Evolutionary conservation across 2,888 invertebrate genomes (phyloP), one percentile per base, ranked within the genome.

Genomic region (Leucophora obtusa): DNA sequence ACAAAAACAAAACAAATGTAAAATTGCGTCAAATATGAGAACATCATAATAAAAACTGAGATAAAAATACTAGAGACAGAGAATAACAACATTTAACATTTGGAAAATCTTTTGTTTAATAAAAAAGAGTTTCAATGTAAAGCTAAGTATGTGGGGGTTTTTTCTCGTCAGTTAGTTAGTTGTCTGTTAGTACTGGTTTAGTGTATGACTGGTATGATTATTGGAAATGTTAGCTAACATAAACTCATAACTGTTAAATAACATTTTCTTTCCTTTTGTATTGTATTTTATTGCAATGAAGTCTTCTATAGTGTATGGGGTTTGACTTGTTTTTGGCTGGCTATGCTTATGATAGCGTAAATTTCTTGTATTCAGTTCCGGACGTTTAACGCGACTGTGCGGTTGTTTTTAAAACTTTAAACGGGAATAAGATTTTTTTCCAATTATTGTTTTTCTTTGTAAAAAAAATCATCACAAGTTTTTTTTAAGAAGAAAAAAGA

Each of bases 311-410:
- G 28, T 24, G 38, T 15, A 21, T 38, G 6, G 14, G 60, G 28
- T 60, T 35, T 59, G n/a, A 62, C n/a, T 54, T 51, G 63, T 15
- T 17, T 63, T 14, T 51, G 73, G 50, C 59, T 65, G 53, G 66
- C 71, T 77, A 77, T 71, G 77, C 35, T 73, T 70, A 70, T 33
- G 33, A 66, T 66, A 60, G 63, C 62, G 73, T 78, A 66, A 72
- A 74, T 80, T 81, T 83, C 79, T 83, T 82, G 75, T 78, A 74
- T 82, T 84, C 84, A 84, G 84, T 84, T 83, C 80, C 84, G 83
- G 84, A 84, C 82, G 80, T 83, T 83, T 80, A 82, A 82, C 80
- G 83, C 83, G 82, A 83, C 80, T 82, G 83, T 84, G 82, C 78
- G 82, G 83, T 83, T 83, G 83, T 80, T 76, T 81, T 77, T 60